Percentiles rank a stretch among this genome's conserved stretches.
Conservation (phyloP, 1,140 invertebrate genomes). For the Babylonia areolata region DNA sequence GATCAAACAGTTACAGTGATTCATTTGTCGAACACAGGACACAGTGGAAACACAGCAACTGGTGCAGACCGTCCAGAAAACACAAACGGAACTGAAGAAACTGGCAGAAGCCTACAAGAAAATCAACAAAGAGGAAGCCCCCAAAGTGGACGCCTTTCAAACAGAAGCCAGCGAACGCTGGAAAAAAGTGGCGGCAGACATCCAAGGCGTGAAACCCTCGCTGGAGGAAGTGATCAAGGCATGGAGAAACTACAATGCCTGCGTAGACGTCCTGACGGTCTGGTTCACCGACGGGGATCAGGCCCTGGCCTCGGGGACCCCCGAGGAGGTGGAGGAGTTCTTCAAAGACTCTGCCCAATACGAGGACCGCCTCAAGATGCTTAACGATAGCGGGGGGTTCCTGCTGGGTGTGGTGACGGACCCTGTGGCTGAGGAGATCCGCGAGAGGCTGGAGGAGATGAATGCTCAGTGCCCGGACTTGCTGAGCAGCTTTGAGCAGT, state of each 20-base stretch:
- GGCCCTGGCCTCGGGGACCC: conserved; percentile 73
- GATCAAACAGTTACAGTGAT: no score
- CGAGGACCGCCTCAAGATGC: conserved; percentile 89
- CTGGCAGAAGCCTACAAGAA: conserved; percentile 93
- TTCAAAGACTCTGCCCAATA: conserved; percentile 92
- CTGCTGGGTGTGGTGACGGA: conserved; percentile 91
- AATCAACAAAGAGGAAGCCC: conserved; percentile 84
- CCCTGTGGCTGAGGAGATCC: conserved; percentile 85
- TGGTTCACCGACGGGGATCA: conserved; percentile 90
- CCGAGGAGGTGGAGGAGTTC: conserved; percentile 66
- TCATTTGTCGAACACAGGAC: conserved; percentile 46
- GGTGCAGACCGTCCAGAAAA: conserved; percentile 95
- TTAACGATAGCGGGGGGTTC: conserved; percentile 91
- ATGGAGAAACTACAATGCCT: conserved; percentile 89
- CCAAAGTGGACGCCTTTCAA: conserved; percentile 89
- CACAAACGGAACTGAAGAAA: conserved; percentile 92
- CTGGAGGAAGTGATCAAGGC: conserved; percentile 90
- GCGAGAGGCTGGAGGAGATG: conserved; percentile 84
- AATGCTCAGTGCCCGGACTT: conserved; percentile 86
- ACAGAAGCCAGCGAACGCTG: conserved; percentile 90
- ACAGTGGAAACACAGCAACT: conserved; percentile 91
- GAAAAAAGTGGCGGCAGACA: conserved; percentile 91
- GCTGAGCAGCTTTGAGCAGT: conserved; percentile 55
- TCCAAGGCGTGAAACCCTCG: conserved; percentile 91
- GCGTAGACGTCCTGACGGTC: conserved; percentile 84